A percentile compares a stretch with the other conserved stretches of the same genome.
Evolutionary conservation across 2,113 vertebrate genomes (phyloP).

Genomic region (Zeus faber): DNA sequence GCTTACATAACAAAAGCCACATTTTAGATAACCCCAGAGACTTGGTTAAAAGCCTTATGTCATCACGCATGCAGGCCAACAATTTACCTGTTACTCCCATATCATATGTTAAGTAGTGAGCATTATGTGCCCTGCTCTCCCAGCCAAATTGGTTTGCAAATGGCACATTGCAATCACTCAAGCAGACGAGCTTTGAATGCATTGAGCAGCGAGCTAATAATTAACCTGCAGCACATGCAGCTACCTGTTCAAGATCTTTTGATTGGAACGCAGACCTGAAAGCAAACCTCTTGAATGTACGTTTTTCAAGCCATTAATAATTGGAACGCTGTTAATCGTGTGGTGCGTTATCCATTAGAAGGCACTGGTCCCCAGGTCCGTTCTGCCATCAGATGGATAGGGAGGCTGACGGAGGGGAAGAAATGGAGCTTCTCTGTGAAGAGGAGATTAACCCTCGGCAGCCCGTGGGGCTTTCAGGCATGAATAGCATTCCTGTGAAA

Average conservation of each 20-base stretch:
- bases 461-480: constrained; percentile 13
- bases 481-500: constrained; percentile 53
- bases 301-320: no score
- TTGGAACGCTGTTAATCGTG: no score
- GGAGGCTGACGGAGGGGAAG: not conserved
- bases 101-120: not conserved
- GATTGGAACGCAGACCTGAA: no score
- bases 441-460: constrained; percentile 17
- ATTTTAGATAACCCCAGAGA: not conserved
- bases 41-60: constrained; percentile 1
- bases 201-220: not conserved
- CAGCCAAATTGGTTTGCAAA: not conserved
- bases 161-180: not conserved
- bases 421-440: constrained; percentile 9
- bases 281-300: no score
- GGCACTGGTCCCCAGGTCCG: constrained; percentile 12
- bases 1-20: not conserved
- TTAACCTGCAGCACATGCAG: not conserved
- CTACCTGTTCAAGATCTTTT: no score
- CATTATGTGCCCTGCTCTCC: not conserved
- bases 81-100: not conserved
- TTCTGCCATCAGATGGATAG: constrained; percentile 8
- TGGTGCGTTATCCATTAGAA: constrained; percentile 7
- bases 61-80: not conserved
- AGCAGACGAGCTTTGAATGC: not conserved